Evolutionary conservation across 2,113 vertebrate species (phyloP).

Genomic region (Grammomys surdaster): DNA sequence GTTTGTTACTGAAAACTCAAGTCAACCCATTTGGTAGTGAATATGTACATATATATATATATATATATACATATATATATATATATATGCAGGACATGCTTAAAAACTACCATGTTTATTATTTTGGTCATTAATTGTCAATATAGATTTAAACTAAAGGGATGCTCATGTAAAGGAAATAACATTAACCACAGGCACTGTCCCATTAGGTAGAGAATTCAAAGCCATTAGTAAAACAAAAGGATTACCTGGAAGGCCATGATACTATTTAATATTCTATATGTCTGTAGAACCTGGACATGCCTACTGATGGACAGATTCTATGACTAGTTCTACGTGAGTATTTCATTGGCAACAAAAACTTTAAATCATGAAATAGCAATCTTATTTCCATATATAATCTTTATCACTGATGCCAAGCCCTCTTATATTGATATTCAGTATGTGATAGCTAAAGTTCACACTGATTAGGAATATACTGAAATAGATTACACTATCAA

Average conservation of each 20-base stretch:
- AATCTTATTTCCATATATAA: not conserved
- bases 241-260: not conserved
- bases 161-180: not conserved
- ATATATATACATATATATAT: too few species aligned
- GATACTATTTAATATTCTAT: not conserved
- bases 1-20: not conserved
- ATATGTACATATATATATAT: not conserved
- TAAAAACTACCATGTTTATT: not conserved
- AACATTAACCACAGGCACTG: not conserved
- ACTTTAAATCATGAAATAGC: not conserved
- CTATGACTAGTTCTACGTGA: not conserved
- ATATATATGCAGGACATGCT: not conserved
- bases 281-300: too few species aligned
- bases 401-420: not conserved
- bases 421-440: not conserved
- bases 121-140: not conserved
- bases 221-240: not conserved
- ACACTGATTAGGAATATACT: not conserved
- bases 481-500: conserved; percentile 29
- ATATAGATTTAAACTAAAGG: not conserved
- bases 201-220: not conserved
- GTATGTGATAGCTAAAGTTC: conserved; percentile 11
- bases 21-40: too few species aligned
- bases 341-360: not conserved
- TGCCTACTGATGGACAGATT: not conserved